Evolutionary conservation across 2,888 invertebrate genomes (phyloP), one percentile per base, ranked within the genome.

Genomic region (Chalcis sispes): DNA sequence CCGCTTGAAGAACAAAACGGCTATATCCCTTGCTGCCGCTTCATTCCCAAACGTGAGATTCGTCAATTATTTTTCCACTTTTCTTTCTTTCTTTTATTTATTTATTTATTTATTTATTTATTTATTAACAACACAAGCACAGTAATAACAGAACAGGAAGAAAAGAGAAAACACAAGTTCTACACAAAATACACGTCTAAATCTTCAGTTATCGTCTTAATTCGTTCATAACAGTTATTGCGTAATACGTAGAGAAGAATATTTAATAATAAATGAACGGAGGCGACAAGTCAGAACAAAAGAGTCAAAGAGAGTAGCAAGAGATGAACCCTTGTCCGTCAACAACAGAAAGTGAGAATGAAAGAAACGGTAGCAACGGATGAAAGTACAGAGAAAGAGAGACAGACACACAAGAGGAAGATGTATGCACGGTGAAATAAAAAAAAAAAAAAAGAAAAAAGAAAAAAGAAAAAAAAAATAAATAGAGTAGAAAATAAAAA

Each of bases 191-290:
- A 20, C 50, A 32, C 58, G n/a, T n/a, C n/a, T n/a, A n/a, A n/a
- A n/a, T 54, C 27, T 13, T n/a, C 66, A n/a, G n/a, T 59, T 58
- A 48, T 42, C 46, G 56, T 75, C 74, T 3, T 64, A 10, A 32
- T 46, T 52, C 59, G 46, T 23, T 72, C 65, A 46, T n/a, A n/a
- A n/a, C n/a, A n/a, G n/a, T n/a, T n/a, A n/a, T n/a, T n/a, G n/a
- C 46, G 36, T 58, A 50, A 7, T 32, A 29, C 15, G 25, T 2
- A 27, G 29, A 27, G 15, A 7, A 40, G 36, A 18, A 52, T n/a
- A 62, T 13, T 36, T 10, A 40, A 27, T 29, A 20, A 59, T 50
- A 70, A 61, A 61, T 46, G 40, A 66, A 50, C 36, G 27, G 4
- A 48, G 40, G 29, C 27, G 48, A 69, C n/a, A 13, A 75, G 69